A percentile compares a stretch with the other conserved stretches of the same genome.
Conservation (phyloP, 2,888 invertebrate genomes). For the Agriopis aurantiaria region DNA sequence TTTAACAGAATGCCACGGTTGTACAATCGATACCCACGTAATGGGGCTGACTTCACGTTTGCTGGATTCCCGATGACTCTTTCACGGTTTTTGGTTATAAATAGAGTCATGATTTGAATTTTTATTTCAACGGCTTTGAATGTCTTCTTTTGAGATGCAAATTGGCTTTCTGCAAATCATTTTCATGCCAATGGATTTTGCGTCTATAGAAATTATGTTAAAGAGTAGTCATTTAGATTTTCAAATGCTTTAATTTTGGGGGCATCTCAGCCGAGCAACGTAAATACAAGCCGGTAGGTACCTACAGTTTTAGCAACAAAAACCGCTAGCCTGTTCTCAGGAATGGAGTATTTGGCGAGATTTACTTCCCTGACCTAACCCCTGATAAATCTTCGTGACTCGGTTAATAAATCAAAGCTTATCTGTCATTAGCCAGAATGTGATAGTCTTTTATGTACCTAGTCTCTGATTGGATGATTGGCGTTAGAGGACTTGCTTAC, state of each 20-base stretch:
- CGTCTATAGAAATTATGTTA: constrained; percentile 15
- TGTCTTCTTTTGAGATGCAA: constrained; percentile 27
- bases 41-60: constrained; percentile 62
- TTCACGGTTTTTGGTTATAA: constrained; percentile 30
- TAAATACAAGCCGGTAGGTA: background rate
- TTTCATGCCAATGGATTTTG: constrained; percentile 21
- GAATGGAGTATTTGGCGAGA: constrained; percentile 15
- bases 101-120: constrained; percentile 31
- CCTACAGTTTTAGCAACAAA: background rate
- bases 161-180: constrained; percentile 23
- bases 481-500: background rate
- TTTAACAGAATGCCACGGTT: constrained; percentile 69
- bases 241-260: constrained; percentile 4
- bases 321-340: background rate
- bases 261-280: background rate
- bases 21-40: constrained; percentile 77
- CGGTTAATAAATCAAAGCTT: constrained; percentile 12
- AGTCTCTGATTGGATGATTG: background rate
- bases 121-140: constrained; percentile 13
- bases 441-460: background rate
- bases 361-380: constrained; percentile 21
- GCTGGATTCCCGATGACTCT: constrained; percentile 29
- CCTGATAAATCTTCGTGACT: constrained; percentile 13
- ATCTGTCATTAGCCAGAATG: constrained; percentile 1
- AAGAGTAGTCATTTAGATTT: constrained; percentile 13